These are phyloP conservation scores for Antrozous pallidus DNA, from an alignment of 2,797 vertebrate genomes.

Conservation along the genomic window DNA sequence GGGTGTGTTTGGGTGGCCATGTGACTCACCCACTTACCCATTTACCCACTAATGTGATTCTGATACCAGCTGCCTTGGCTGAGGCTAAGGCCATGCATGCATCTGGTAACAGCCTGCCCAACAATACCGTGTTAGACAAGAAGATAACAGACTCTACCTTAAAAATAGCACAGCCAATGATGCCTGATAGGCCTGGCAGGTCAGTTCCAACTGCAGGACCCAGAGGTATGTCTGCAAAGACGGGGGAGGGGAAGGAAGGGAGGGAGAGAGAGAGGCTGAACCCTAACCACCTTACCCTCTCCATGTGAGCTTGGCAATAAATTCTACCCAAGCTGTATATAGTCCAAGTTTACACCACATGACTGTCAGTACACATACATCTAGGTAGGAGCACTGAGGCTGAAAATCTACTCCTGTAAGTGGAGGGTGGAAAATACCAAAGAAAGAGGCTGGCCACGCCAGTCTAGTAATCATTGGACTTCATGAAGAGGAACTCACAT, in stretches of 20 bases:
- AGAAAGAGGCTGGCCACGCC: not conserved
- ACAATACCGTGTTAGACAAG: not conserved
- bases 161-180: not conserved
- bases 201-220: not conserved
- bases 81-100: not conserved
- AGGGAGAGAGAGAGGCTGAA: not conserved
- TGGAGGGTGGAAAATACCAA: too few relatives aligned
- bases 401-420: not conserved
- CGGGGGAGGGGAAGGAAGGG: too few relatives aligned
- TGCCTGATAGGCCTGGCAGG: not conserved
- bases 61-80: not conserved
- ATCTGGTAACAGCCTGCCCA: not conserved
- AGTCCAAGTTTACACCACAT: not conserved
- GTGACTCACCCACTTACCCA: not conserved
- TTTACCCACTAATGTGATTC: fast-evolving
- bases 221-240: not conserved
- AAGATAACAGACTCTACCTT: not conserved
- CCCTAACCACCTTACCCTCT: not conserved
- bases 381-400: not conserved
- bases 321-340: not conserved
- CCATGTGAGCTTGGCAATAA: not conserved
- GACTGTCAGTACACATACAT: too few relatives aligned
- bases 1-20: not conserved
- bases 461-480: not conserved
- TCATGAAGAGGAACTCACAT: not conserved